phyloP scores from a whole-genome alignment of 2,797 vertebrate genomes.

The Amniataba percoides region DNA sequence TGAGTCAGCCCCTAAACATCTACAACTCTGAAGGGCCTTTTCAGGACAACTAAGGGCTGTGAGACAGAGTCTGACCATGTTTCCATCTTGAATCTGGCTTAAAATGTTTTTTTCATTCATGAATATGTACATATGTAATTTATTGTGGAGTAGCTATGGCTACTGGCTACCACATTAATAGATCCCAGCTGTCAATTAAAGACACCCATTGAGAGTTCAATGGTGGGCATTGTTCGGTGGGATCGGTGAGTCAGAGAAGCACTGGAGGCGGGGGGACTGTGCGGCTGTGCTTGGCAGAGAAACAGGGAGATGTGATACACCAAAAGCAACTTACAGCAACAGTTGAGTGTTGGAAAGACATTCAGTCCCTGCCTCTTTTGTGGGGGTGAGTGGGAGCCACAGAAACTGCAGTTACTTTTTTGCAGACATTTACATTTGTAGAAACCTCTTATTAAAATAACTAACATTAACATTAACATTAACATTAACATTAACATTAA shows the following conservation, averaged over 20 bases:
- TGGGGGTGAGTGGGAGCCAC: constrained; percentile 54
- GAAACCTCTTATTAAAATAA: constrained; percentile 18
- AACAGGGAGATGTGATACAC: constrained; percentile 78
- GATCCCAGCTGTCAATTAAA: constrained; percentile 79
- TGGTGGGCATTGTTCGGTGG: constrained; percentile 81
- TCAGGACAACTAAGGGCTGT: constrained; percentile 48
- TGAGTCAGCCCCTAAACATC: constrained; percentile 76
- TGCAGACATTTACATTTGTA: constrained; percentile 34
- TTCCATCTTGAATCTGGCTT: constrained; percentile 46
- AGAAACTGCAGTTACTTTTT: constrained; percentile 40
- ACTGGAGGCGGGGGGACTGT: constrained; percentile 46
- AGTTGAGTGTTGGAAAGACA: constrained; percentile 71
- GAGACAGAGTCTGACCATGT: constrained; percentile 44
- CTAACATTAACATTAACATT: constrained; percentile 2
- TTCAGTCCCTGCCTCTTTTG: constrained; percentile 55
- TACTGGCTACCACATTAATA: constrained; percentile 74
- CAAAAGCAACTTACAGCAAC: constrained; percentile 62
- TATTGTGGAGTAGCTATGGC: constrained; percentile 76
- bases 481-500: background rate
- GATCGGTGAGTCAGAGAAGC: constrained; percentile 76
- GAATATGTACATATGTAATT: constrained; percentile 66
- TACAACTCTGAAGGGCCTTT: constrained; percentile 62
- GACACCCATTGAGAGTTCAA: constrained; percentile 76
- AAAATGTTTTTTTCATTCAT: constrained; percentile 67
- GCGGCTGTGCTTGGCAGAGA: constrained; percentile 76